phyloP scores from a whole-genome alignment of 2,888 invertebrate genomes.

The Habroteleia sp. region DNA sequence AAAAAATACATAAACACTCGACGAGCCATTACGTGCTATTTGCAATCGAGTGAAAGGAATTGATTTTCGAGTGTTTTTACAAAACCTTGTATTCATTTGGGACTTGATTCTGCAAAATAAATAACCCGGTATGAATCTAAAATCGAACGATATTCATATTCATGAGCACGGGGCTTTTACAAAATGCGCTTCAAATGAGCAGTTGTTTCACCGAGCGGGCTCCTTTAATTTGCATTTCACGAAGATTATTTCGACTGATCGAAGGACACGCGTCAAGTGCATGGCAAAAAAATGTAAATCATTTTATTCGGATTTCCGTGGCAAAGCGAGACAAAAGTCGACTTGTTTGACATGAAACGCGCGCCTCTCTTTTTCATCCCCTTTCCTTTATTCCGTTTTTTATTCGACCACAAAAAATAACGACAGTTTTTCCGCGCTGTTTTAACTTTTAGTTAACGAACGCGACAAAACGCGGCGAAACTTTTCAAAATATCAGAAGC shows the following conservation, averaged over 20 bases:
- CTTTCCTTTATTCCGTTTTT: slow-evolving; percentile 13
- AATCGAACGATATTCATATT: slow-evolving; percentile 32
- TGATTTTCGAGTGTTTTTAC: slow-evolving; percentile 45
- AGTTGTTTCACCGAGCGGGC: slow-evolving; percentile 17
- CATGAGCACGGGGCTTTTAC: slow-evolving; percentile 10
- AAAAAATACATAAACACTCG: slow-evolving; percentile 64
- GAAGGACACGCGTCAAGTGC: slow-evolving; percentile 18
- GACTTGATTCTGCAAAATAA: slow-evolving; percentile 31
- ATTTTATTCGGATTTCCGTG: slow-evolving; percentile 5
- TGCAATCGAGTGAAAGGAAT: slow-evolving; percentile 11
- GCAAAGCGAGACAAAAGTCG: slow-evolving; percentile 17
- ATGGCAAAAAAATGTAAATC: slow-evolving; percentile 22
- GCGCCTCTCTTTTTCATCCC: background rate
- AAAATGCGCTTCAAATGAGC: slow-evolving; percentile 24
- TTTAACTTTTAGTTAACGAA: slow-evolving; percentile 26
- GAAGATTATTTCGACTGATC: slow-evolving; percentile 20
- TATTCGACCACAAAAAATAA: slow-evolving; percentile 10
- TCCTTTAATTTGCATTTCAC: slow-evolving; percentile 23
- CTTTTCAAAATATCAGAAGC: slow-evolving; percentile 20
- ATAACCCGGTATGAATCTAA: slow-evolving; percentile 33
- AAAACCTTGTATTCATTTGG: slow-evolving; percentile 43
- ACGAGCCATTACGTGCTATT: slow-evolving; percentile 67
- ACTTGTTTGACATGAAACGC: slow-evolving; percentile 1
- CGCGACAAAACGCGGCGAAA: slow-evolving; percentile 14
- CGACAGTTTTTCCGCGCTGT: slow-evolving; percentile 24